Percentiles rank a stretch among this genome's conserved stretches.
These are phyloP conservation scores for Lasioglossum lativentre DNA, from an alignment of 2,888 invertebrate genomes.

Conservation along the genomic window DNA sequence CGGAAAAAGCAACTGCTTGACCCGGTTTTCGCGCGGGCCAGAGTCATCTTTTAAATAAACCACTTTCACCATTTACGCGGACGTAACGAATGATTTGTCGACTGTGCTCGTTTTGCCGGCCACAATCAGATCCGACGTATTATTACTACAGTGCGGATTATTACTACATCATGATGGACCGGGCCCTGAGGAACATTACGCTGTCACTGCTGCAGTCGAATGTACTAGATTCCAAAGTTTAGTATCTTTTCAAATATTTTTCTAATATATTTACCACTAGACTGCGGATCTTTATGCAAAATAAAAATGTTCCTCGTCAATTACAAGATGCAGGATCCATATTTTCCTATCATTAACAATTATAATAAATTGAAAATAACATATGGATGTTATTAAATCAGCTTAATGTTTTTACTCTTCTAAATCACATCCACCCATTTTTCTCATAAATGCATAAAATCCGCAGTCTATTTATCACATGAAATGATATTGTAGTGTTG, in stretches of 20 bases:
- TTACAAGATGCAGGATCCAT: no score
- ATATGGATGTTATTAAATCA: no score
- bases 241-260: not conserved
- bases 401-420: no score
- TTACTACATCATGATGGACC: not conserved
- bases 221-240: not conserved
- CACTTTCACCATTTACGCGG: slow-evolving; percentile 14
- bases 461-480: no score
- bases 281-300: no score
- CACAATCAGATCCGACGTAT: not conserved
- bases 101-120: not conserved
- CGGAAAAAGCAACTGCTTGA: not conserved
- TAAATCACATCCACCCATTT: no score
- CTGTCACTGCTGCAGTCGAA: not conserved
- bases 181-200: not conserved
- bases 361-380: no score
- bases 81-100: not conserved
- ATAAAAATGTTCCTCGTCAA: no score
- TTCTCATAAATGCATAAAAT: no score
- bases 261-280: no score
- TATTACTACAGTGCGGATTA: no score
- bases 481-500: not conserved
- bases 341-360: no score
- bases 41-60: slow-evolving; percentile 72
- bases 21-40: slow-evolving; percentile 18